Percentiles rank a stretch among this genome's conserved stretches.
These are phyloP conservation scores for Spheniscus humboldti DNA, from an alignment of 2,797 vertebrate genomes.

Conservation along the genomic window DNA sequence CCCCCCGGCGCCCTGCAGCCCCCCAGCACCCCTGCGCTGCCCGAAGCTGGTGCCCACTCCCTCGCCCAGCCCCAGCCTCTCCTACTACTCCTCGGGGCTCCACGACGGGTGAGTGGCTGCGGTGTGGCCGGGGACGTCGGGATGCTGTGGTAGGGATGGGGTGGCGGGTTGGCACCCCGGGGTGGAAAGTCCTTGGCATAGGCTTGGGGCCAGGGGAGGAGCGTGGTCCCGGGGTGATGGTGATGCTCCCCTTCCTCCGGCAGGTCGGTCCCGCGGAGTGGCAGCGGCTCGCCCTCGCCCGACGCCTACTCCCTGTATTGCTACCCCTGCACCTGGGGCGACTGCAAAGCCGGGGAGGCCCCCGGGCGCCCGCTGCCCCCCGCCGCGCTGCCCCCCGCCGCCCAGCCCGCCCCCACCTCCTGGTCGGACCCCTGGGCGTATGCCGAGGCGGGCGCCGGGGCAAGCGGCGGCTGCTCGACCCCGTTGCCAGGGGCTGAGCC, in stretches of 20 bases:
- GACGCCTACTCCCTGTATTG: conserved; percentile 92
- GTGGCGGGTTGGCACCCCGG: not conserved
- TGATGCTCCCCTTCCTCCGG: not conserved
- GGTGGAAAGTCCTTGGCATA: not conserved
- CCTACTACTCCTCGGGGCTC: conserved; percentile 93
- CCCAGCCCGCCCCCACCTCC: conserved; percentile 80
- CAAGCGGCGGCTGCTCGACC: conserved; percentile 63
- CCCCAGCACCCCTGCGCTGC: conserved; percentile 85
- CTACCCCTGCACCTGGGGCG: conserved; percentile 93
- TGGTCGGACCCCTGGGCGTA: conserved; percentile 80
- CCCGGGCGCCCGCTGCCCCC: conserved; percentile 69
- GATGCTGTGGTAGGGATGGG: rapidly evolving
- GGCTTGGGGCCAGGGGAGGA: not conserved
- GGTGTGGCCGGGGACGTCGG: rapidly evolving
- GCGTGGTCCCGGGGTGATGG: no score
- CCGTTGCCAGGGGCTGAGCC: conserved; percentile 70
- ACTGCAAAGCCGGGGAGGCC: conserved; percentile 85
- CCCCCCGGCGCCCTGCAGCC: conserved; percentile 78
- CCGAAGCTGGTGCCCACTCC: conserved; percentile 75
- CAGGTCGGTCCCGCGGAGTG: conserved; percentile 76
- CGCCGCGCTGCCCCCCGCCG: conserved; percentile 62
- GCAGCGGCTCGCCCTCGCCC: conserved; percentile 86
- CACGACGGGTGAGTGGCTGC: conserved; percentile 82
- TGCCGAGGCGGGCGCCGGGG: conserved; percentile 72
- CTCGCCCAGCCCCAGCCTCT: conserved; percentile 86